A percentile compares a stretch with the other conserved stretches of the same genome.
These are phyloP conservation scores for Variabilichromis moorii DNA, from an alignment of 2,113 vertebrate species.

Conservation along the genomic window DNA sequence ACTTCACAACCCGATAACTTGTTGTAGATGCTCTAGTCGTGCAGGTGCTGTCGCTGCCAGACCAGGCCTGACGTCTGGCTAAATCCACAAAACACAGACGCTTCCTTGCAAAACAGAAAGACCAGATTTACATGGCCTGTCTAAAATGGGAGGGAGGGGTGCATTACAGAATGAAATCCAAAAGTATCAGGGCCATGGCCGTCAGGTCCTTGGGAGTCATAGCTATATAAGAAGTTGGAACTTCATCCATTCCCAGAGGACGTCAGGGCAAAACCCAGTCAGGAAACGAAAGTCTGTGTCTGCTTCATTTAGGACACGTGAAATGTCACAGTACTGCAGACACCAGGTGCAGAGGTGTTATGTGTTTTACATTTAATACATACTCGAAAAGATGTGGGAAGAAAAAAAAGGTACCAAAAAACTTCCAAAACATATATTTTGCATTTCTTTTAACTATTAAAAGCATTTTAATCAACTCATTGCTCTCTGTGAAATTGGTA, in stretches of 20 bases:
- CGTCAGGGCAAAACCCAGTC: not conserved
- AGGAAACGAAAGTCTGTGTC: not conserved
- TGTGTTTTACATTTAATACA: not conserved
- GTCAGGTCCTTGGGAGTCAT: not conserved
- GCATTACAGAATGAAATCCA: not conserved
- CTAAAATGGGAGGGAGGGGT: not conserved
- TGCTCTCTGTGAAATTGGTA: not conserved
- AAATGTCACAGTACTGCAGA: not conserved
- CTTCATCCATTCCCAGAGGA: not conserved
- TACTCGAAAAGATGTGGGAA: not conserved
- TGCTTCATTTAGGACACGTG: not conserved
- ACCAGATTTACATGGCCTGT: not conserved
- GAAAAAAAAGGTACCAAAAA: not conserved
- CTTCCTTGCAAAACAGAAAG: not conserved
- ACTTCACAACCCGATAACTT: not conserved
- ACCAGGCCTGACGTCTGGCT: not conserved
- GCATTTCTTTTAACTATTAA: not conserved
- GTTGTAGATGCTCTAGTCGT: not conserved
- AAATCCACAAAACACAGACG: not conserved
- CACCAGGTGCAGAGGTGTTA: not conserved
- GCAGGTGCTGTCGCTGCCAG: not conserved
- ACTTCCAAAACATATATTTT: not conserved
- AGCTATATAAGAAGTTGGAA: not conserved
- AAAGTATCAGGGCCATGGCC: not conserved
- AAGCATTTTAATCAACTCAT: not conserved